These are phyloP conservation scores for Pogonocichla stellata DNA, from an alignment of 2,113 vertebrate species.

Conservation along the genomic window DNA sequence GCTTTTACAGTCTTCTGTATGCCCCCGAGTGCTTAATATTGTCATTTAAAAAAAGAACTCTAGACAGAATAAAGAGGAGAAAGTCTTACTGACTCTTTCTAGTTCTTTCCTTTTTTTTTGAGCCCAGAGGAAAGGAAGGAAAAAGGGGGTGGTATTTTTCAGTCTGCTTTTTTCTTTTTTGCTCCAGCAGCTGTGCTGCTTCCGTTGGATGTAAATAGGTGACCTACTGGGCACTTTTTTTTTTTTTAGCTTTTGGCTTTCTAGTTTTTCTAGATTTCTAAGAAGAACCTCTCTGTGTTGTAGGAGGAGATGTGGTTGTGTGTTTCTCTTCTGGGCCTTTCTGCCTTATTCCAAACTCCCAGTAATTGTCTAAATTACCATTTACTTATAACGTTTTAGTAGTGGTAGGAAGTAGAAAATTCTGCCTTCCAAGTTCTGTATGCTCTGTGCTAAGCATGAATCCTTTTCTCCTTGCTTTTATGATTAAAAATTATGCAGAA, in stretches of 20 bases:
- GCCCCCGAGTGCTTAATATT: accelerated
- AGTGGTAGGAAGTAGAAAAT: background rate
- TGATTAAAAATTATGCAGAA: background rate
- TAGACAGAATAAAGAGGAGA: background rate
- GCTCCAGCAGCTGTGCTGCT: background rate
- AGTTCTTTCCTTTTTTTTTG: background rate
- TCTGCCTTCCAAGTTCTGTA: background rate
- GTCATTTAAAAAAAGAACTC: background rate
- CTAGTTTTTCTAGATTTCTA: background rate
- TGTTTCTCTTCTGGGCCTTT: background rate
- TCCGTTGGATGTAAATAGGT: background rate
- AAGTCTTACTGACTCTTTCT: background rate
- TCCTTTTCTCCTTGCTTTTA: background rate
- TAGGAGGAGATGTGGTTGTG: background rate
- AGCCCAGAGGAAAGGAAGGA: background rate
- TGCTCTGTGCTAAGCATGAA: background rate
- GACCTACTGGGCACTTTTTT: background rate
- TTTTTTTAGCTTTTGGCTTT: background rate
- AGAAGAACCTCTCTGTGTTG: background rate
- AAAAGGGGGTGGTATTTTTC: background rate
- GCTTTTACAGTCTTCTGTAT: background rate
- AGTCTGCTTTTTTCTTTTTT: background rate
- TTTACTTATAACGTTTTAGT: background rate
- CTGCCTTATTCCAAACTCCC: background rate
- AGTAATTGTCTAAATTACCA: background rate